phyloP scores from a whole-genome alignment of 2,797 vertebrate genomes.

The Bradypodion ventrale region DNA sequence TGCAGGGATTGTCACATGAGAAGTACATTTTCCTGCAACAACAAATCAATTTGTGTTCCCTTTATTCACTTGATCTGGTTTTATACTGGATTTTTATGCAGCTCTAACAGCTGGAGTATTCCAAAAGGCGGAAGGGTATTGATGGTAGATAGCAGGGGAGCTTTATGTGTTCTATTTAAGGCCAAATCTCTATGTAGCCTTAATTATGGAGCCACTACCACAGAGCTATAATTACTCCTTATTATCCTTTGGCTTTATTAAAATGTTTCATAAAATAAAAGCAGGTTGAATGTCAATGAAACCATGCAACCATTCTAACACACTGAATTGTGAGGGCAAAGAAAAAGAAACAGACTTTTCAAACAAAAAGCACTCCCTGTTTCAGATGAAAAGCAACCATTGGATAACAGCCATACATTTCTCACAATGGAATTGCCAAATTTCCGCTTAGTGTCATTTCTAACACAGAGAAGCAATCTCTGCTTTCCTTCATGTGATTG shows the following conservation, averaged over 20 bases:
- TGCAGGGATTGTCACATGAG: constrained; percentile 70
- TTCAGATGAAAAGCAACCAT: background rate
- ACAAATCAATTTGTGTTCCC: constrained; percentile 49
- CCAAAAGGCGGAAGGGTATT: constrained; percentile 54
- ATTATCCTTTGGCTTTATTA: constrained; percentile 62
- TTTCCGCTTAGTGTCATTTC: background rate
- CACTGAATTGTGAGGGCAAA: background rate
- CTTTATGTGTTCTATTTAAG: constrained; percentile 69
- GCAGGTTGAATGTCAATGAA: constrained; percentile 34
- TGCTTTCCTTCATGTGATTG: background rate
- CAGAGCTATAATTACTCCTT: constrained; percentile 72
- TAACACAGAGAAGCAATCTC: background rate
- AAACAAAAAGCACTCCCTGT: background rate
- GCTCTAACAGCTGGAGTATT: constrained; percentile 68
- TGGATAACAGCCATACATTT: background rate
- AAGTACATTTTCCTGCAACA: constrained; percentile 47
- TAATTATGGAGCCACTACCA: constrained; percentile 70
- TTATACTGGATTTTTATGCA: constrained; percentile 62
- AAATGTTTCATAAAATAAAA: constrained; percentile 63
- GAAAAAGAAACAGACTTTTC: background rate
- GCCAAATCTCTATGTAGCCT: constrained; percentile 67
- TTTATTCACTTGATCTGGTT: constrained; percentile 65
- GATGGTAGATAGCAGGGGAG: constrained; percentile 68
- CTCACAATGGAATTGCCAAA: background rate
- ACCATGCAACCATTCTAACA: constrained; percentile 19